These are phyloP conservation scores for Acrobasis repandana DNA, from an alignment of 2,888 invertebrate genomes.

Conservation along the genomic window DNA sequence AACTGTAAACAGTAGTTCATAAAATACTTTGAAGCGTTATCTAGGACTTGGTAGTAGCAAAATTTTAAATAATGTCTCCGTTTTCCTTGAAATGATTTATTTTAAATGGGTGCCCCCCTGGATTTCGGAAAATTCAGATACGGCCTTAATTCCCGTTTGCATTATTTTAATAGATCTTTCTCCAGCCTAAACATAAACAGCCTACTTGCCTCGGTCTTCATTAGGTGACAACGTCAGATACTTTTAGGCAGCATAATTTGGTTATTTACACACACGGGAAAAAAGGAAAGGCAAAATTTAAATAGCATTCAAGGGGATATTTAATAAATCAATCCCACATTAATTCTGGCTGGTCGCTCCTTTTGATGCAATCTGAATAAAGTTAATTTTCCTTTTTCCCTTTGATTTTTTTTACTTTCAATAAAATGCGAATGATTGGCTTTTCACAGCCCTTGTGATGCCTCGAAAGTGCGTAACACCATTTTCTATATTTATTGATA, in stretches of 20 bases:
- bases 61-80: too few relatives aligned
- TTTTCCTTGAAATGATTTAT: too few relatives aligned
- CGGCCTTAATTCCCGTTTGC: too few relatives aligned
- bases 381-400: conserved; percentile 28
- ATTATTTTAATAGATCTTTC: too few relatives aligned
- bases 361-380: conserved; percentile 30
- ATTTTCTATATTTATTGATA: not conserved
- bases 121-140: too few relatives aligned
- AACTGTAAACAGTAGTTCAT: too few relatives aligned
- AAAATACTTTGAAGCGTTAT: too few relatives aligned
- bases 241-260: not conserved
- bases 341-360: conserved; percentile 27
- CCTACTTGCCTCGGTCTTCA: too few relatives aligned
- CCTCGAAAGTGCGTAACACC: not conserved
- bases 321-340: conserved; percentile 32
- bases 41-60: too few relatives aligned
- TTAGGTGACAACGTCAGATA: not conserved
- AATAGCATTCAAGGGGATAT: conserved; percentile 25
- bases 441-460: not conserved
- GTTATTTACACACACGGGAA: not conserved
- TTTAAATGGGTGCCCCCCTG: too few relatives aligned
- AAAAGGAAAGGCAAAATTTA: conserved; percentile 6
- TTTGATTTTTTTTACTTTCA: conserved; percentile 19
- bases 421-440: not conserved
- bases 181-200: too few relatives aligned